Conservation (phyloP, 2,113 vertebrate genomes). For the Arenaria interpres region DNA sequence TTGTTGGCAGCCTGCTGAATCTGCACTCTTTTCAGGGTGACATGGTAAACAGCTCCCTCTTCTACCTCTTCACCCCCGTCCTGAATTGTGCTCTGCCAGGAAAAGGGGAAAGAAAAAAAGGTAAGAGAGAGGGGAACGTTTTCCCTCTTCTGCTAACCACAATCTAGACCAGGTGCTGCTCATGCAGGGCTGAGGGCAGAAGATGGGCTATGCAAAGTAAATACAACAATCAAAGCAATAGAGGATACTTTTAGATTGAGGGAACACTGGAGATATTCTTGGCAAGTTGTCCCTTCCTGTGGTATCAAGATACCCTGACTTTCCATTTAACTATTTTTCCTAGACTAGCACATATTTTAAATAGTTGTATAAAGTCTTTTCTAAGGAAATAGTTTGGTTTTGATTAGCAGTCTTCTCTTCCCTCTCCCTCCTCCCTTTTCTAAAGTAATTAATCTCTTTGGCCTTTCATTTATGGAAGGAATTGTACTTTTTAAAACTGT, state of each 20-base stretch:
- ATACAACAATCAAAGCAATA: constrained; percentile 20
- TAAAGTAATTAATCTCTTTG: constrained; percentile 22
- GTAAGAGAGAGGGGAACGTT: not conserved
- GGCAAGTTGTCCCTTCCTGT: constrained; percentile 56
- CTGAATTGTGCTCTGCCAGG: constrained; percentile 90
- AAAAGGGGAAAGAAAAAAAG: not conserved
- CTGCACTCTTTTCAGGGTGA: constrained; percentile 94
- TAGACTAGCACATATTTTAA: constrained; percentile 67
- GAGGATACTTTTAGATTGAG: not conserved
- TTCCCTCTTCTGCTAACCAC: not conserved
- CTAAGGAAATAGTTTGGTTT: constrained; percentile 52
- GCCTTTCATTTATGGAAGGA: not conserved
- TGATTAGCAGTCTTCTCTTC: constrained; percentile 30
- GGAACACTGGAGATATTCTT: constrained; percentile 57
- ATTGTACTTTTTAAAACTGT: not conserved
- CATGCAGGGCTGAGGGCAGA: not conserved
- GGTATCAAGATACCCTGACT: constrained; percentile 62
- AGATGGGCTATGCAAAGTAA: constrained; percentile 48
- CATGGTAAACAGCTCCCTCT: constrained; percentile 94
- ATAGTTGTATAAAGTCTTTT: constrained; percentile 44
- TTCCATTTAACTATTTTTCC: constrained; percentile 67
- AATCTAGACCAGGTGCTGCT: constrained; percentile 59
- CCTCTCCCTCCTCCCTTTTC: not conserved
- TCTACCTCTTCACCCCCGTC: constrained; percentile 96
- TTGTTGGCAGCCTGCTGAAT: constrained; percentile 97